These are phyloP conservation scores for Dinoponera quadriceps DNA, from an alignment of 1,140 invertebrate genomes.

Conservation along the genomic window DNA sequence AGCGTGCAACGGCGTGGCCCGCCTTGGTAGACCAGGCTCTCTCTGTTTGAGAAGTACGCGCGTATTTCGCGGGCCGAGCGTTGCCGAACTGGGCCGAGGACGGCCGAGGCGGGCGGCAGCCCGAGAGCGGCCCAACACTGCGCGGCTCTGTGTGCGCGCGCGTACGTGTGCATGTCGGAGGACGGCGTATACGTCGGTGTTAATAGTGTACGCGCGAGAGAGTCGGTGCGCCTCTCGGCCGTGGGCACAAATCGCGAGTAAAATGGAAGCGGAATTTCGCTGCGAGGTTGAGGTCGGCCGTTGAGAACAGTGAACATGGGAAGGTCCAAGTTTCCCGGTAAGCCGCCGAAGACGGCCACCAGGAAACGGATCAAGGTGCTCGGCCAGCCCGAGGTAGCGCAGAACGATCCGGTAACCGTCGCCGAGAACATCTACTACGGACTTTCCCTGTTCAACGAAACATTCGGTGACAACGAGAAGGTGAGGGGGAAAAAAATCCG, in stretches of 20 bases:
- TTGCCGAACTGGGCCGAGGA: slow-evolving; percentile 64
- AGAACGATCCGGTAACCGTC: slow-evolving; percentile 85
- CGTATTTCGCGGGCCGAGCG: slow-evolving; percentile 74
- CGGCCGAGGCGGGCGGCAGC: slow-evolving; percentile 50
- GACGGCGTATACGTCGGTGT: slow-evolving; percentile 75
- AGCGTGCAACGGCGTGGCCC: slow-evolving; percentile 58
- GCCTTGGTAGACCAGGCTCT: slow-evolving; percentile 66
- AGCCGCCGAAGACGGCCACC: slow-evolving; percentile 93
- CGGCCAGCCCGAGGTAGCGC: slow-evolving; percentile 86
- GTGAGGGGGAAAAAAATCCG: slow-evolving; percentile 69
- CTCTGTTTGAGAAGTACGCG: slow-evolving; percentile 72
- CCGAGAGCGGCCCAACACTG: slow-evolving; percentile 35
- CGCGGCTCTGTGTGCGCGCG: slow-evolving; percentile 45
- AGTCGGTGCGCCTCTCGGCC: slow-evolving; percentile 78
- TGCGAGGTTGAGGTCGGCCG: slow-evolving; percentile 77
- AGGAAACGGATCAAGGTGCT: slow-evolving; percentile 93
- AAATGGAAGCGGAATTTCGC: slow-evolving; percentile 81
- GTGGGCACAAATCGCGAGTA: slow-evolving; percentile 76
- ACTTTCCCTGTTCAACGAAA: slow-evolving; percentile 83
- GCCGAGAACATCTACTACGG: slow-evolving; percentile 86
- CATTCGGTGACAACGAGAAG: slow-evolving; percentile 83
- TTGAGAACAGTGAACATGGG: slow-evolving; percentile 86
- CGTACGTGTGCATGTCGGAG: slow-evolving; percentile 61
- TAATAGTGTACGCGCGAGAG: slow-evolving; percentile 47
- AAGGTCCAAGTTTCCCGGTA: slow-evolving; percentile 92